Evolutionary conservation across 1,140 invertebrate species (phyloP).

Genomic region (Drosophila seguyi): DNA sequence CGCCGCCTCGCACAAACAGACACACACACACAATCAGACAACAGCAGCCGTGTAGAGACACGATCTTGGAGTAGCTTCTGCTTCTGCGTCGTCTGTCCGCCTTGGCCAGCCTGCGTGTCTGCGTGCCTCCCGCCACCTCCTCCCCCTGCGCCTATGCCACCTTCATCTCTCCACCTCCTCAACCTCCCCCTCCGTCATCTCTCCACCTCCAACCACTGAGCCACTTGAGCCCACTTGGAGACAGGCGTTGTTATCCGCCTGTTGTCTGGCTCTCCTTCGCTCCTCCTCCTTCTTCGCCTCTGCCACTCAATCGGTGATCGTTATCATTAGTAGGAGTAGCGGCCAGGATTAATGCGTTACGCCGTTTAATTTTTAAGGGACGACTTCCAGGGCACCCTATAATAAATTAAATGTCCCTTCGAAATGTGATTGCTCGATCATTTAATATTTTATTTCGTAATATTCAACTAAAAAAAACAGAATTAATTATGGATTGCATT

Average conservation of each 20-base stretch:
- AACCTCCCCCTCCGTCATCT: too few species aligned
- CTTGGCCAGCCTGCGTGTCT: conserved; percentile 78
- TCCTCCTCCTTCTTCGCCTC: conserved; percentile 11
- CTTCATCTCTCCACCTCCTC: conserved; percentile 12
- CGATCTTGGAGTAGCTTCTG: conserved; percentile 70
- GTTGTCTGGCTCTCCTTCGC: conserved; percentile 39
- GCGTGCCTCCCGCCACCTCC: conserved; percentile 37
- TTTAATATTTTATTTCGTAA: neutral
- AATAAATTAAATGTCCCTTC: neutral
- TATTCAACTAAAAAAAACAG: neutral
- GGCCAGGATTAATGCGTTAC: conserved; percentile 35
- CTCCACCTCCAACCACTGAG: conserved; percentile 1
- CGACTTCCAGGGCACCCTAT: conserved; percentile 3
- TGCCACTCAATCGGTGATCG: conserved; percentile 47
- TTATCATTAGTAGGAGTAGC: conserved; percentile 48
- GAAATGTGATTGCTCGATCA: neutral
- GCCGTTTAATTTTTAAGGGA: neutral
- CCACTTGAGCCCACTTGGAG: conserved; percentile 79
- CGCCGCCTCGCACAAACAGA: conserved; percentile 37
- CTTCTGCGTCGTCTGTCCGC: conserved; percentile 41
- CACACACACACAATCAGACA: conserved; percentile 18
- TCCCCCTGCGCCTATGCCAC: too few species aligned
- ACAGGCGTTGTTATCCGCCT: conserved; percentile 62
- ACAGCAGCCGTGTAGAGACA: conserved; percentile 34
- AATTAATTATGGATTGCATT: neutral